Conservation (phyloP, 1,140 invertebrate genomes). For the Panagrolaimus sp. region DNA sequence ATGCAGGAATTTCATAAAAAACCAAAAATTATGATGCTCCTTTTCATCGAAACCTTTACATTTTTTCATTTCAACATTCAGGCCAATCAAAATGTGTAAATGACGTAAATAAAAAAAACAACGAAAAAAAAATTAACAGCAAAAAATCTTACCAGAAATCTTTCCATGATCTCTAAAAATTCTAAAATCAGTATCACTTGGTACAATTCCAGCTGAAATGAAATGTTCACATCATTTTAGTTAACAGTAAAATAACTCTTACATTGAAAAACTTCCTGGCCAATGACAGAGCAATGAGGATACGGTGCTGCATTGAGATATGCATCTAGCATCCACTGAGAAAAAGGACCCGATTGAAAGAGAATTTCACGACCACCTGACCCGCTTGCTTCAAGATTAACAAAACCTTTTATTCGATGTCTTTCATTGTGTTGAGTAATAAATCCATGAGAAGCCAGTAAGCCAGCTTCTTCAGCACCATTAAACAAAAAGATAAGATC, state of each 20-base stretch:
- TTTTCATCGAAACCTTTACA: no score
- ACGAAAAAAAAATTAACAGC: not conserved
- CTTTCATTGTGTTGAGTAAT: slow-evolving; percentile 86
- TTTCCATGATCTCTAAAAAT: slow-evolving; percentile 75
- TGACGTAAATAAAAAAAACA: no score
- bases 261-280: slow-evolving; percentile 78
- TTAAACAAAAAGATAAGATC: slow-evolving; percentile 78
- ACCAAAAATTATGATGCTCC: no score
- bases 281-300: slow-evolving; percentile 80
- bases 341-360: slow-evolving; percentile 73
- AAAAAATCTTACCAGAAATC: slow-evolving; percentile 60
- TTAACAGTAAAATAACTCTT: no score
- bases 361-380: slow-evolving; percentile 79
- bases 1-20: no score
- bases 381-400: slow-evolving; percentile 87
- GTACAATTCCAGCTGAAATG: slow-evolving; percentile 73
- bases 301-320: slow-evolving; percentile 76
- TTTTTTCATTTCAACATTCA: no score
- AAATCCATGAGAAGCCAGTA: slow-evolving; percentile 78
- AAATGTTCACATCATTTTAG: no score
- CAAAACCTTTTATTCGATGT: slow-evolving; percentile 72
- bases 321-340: slow-evolving; percentile 78
- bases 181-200: slow-evolving; percentile 88
- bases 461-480: slow-evolving; percentile 64
- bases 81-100: no score